Evolutionary conservation across 1,140 invertebrate species (phyloP).

Genomic region (Brachionus rubens): DNA sequence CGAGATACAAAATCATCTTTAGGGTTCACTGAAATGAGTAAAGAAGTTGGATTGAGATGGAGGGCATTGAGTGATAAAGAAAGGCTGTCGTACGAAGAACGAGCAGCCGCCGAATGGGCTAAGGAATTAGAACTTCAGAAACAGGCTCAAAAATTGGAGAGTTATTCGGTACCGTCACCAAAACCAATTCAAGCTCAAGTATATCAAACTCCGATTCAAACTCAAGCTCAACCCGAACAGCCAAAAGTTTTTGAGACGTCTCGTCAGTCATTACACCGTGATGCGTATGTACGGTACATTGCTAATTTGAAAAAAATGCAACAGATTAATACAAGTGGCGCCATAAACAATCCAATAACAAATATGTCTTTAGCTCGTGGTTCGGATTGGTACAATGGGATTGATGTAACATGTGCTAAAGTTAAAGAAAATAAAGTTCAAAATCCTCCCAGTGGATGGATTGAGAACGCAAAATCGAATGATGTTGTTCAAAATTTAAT

Average conservation of each 20-base stretch:
- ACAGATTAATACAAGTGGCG: neutral
- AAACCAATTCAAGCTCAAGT: no score
- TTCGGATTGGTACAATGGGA: slow-evolving; percentile 40
- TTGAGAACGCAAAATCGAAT: slow-evolving; percentile 19
- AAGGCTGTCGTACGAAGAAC: slow-evolving; percentile 3
- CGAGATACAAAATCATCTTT: neutral
- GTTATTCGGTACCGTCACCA: neutral
- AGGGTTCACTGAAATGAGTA: neutral
- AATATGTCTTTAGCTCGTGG: neutral
- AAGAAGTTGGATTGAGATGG: slow-evolving; percentile 37
- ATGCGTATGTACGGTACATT: slow-evolving; percentile 18
- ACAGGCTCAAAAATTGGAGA: neutral
- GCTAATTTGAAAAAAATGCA: slow-evolving; percentile 24
- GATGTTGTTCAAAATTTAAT: slow-evolving; percentile 42
- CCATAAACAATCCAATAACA: neutral
- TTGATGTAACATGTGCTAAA: neutral
- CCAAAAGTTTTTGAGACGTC: neutral
- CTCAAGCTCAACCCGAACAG: neutral
- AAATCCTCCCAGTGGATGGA: neutral
- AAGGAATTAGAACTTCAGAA: neutral
- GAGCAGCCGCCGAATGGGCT: neutral
- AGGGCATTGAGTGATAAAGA: slow-evolving; percentile 33
- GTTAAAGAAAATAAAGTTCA: slow-evolving; percentile 10
- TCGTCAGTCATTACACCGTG: no score
- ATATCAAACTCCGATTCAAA: neutral